Evolutionary conservation across 2,797 vertebrate species (phyloP).

Genomic region (Euthynnus affinis): DNA sequence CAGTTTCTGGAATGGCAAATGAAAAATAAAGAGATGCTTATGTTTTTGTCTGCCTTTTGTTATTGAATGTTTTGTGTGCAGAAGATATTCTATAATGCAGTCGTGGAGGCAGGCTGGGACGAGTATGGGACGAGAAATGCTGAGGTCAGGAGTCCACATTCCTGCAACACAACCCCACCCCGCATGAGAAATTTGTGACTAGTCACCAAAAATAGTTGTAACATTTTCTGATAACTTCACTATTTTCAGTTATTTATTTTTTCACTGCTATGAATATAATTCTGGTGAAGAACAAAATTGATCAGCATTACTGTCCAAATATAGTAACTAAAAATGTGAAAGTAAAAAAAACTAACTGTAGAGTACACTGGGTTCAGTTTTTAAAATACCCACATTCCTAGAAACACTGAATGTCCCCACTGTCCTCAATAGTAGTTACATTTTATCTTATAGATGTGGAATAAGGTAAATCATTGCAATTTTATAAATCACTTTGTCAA

Average conservation of each 20-base stretch:
- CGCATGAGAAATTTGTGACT: neutral
- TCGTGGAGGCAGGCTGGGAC: neutral
- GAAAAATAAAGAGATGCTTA: slow-evolving; percentile 80
- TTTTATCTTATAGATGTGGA: neutral
- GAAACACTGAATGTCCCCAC: neutral
- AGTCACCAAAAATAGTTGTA: neutral
- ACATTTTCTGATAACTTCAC: neutral
- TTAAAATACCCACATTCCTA: too few species aligned
- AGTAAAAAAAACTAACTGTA: too few species aligned
- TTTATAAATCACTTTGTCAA: slow-evolving; percentile 14
- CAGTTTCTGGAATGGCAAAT: slow-evolving; percentile 75
- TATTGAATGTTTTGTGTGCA: slow-evolving; percentile 33
- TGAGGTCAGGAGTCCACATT: neutral
- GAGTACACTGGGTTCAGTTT: too few species aligned
- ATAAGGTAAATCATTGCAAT: neutral
- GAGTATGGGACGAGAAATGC: neutral
- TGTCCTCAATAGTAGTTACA: neutral
- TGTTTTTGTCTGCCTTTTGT: slow-evolving; percentile 66
- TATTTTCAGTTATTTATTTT: neutral
- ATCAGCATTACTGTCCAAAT: too few species aligned
- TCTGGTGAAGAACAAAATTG: neutral
- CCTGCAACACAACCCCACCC: neutral
- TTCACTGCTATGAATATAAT: neutral
- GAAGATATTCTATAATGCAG: neutral
- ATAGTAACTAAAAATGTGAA: neutral